Base-by-base conservation (phyloP, 2,113 vertebrate genomes). In the Neodontobutis hainanensis region DNA sequence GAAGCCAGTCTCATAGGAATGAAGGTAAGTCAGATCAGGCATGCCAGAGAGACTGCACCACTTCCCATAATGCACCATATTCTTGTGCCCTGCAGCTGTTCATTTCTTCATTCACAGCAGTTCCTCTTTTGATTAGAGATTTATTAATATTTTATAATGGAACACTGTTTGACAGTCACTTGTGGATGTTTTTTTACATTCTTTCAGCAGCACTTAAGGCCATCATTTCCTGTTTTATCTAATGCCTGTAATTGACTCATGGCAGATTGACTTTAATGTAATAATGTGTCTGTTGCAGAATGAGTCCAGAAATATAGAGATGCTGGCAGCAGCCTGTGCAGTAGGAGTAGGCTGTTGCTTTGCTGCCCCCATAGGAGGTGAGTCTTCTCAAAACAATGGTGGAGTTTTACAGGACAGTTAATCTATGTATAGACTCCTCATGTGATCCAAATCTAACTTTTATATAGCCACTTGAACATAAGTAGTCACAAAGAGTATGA, bases 341-440 rank as follows among this genome's bases (percentile, higher is more conserved):
- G 97, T 99, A 0, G 96, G 97, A 8, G 94, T 99, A 0, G 95
- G 96, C 59, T 97, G 95, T 90, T 98, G 97, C 79, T 99, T 99
- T 0, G 96, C 96, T 0, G 94, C 97, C 0, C 97, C 96, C 4
- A 95, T 98, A 0, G 97, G 97, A 94, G 97, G 97, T 96, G 86
- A 92, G 93, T 66, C 55, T 40, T 32, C 51, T 32, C 7, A 38
- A 36, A 32, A 4, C 44, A 5, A 56, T 48, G 8, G 19, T 40
- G 38, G 38, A 40, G 5, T 40, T 40, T 40, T 6, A 40, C 38
- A 40, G 11, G 11, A 46, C 5, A 46, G 32, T 34, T 38, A 36
- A 6, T 3, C 34, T 55, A 55, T n/a, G 34, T 55, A 8, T 55
- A 55, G 52, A 38, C 4, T 34, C 36, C 35, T 55, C 52, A n/a